Evolutionary conservation across 2,888 invertebrate species (phyloP).

Genomic region (Scaptomyza caliginosa): DNA sequence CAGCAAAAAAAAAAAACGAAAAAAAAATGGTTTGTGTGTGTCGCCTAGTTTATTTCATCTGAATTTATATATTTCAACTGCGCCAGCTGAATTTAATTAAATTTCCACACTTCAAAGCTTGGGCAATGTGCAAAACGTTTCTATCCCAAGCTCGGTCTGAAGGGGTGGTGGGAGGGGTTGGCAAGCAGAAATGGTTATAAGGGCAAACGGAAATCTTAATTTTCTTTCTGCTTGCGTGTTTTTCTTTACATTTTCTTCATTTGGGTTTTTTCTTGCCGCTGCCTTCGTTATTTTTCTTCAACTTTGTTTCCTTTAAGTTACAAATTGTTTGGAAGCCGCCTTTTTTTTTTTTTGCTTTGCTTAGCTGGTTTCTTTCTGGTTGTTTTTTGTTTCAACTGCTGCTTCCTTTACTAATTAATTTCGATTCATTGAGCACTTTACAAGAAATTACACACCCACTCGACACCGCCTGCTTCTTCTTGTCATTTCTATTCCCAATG

Average conservation of each 20-base stretch:
- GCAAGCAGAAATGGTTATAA: constrained; percentile 48
- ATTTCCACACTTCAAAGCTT: constrained; percentile 77
- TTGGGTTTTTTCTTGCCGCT: constrained; percentile 6
- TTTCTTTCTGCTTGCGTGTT: constrained; percentile 41
- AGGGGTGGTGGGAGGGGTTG: constrained; percentile 56
- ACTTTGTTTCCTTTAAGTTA: constrained; percentile 73
- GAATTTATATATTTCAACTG: constrained; percentile 36
- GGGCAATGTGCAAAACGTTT: constrained; percentile 72
- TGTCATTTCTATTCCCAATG: constrained; percentile 32
- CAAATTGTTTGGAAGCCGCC: constrained; percentile 65
- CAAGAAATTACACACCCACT: constrained; percentile 75
- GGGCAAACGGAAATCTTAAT: constrained; percentile 72
- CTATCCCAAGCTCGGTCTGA: constrained; percentile 34
- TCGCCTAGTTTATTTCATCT: constrained; percentile 72
- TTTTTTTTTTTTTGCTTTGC: constrained; percentile 29
- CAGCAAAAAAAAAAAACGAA: too few relatives aligned
- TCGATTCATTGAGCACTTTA: constrained; percentile 80
- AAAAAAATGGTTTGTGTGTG: constrained; percentile 45
- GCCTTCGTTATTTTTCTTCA: constrained; percentile 64
- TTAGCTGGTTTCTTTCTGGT: constrained; percentile 36
- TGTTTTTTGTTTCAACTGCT: constrained; percentile 34
- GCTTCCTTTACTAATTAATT: constrained; percentile 79
- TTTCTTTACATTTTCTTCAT: constrained; percentile 4
- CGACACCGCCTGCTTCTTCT: constrained; percentile 8
- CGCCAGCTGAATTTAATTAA: constrained; percentile 76